Evolutionary conservation across 2,113 vertebrate genomes (phyloP).

Genomic region (Podilymbus podiceps): DNA sequence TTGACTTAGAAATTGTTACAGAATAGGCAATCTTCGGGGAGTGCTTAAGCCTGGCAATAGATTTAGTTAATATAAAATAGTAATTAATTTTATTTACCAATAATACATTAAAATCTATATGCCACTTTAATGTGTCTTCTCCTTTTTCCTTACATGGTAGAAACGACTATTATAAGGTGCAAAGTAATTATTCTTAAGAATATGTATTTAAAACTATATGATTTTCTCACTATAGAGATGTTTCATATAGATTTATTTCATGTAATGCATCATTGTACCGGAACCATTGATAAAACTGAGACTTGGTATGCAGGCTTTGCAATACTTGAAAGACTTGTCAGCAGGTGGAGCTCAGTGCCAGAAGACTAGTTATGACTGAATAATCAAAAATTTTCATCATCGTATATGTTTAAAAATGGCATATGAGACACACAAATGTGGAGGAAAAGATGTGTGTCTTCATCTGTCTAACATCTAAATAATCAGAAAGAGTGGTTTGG

Average conservation of each 20-base stretch:
- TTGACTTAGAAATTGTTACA: neutral
- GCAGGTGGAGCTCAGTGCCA: conserved; percentile 69
- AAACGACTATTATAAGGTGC: neutral
- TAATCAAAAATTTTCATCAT: neutral
- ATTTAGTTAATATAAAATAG: neutral
- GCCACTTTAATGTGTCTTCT: neutral
- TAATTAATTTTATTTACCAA: neutral
- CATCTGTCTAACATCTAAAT: neutral
- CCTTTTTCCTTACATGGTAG: neutral
- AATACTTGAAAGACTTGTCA: conserved; percentile 39
- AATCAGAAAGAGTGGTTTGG: neutral
- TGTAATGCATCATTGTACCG: neutral
- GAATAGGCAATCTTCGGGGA: neutral
- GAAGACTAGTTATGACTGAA: conserved; percentile 14
- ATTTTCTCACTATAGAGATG: neutral
- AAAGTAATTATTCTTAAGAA: neutral
- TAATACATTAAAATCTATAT: neutral
- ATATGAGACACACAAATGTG: neutral
- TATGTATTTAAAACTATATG: neutral
- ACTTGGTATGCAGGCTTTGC: neutral
- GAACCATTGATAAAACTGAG: neutral
- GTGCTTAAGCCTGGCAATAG: neutral
- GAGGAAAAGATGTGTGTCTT: neutral
- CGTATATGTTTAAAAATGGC: neutral
- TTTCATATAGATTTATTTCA: neutral